phyloP scores from a whole-genome alignment of 2,113 vertebrate genomes.

The Tautogolabrus adspersus region DNA sequence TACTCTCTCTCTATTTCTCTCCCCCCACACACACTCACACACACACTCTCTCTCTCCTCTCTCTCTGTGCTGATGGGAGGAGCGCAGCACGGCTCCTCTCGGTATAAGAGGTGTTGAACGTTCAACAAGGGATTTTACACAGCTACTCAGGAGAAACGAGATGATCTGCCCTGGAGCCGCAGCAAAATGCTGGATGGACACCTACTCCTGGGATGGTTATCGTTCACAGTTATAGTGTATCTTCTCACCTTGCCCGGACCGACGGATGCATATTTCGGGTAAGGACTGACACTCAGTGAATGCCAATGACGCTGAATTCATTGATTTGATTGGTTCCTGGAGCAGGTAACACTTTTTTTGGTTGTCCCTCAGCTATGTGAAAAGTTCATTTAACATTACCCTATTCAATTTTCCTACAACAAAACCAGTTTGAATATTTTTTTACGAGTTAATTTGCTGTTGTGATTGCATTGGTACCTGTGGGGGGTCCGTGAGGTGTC shows the following conservation, averaged over 20 bases:
- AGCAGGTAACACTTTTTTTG: slow-evolving; percentile 24
- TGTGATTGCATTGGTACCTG: not conserved
- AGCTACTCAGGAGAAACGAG: slow-evolving; percentile 90
- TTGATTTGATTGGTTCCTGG: slow-evolving; percentile 67
- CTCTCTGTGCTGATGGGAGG: slow-evolving; percentile 75
- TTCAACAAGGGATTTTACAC: slow-evolving; percentile 82
- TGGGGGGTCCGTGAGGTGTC: slow-evolving; percentile 55
- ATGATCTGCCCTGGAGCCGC: slow-evolving; percentile 92
- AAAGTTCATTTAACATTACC: not conserved
- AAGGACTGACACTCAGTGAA: slow-evolving; percentile 58
- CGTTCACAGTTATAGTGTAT: slow-evolving; percentile 87
- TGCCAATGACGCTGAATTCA: slow-evolving; percentile 53
- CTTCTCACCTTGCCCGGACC: slow-evolving; percentile 85
- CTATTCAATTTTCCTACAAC: no score
- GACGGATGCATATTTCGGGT: slow-evolving; percentile 91
- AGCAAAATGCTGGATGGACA: slow-evolving; percentile 97
- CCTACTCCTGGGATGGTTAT: slow-evolving; percentile 91
- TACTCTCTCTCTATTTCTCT: slow-evolving; percentile 30
- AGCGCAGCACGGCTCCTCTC: slow-evolving; percentile 77
- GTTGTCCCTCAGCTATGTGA: not conserved
- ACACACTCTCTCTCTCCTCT: slow-evolving; percentile 31
- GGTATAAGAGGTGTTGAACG: slow-evolving; percentile 85
- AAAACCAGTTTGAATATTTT: not conserved
- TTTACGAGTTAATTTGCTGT: not conserved
- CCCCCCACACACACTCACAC: slow-evolving; percentile 26